Conservation (phyloP, 2,888 invertebrate genomes). For the Meta bourneti region DNA sequence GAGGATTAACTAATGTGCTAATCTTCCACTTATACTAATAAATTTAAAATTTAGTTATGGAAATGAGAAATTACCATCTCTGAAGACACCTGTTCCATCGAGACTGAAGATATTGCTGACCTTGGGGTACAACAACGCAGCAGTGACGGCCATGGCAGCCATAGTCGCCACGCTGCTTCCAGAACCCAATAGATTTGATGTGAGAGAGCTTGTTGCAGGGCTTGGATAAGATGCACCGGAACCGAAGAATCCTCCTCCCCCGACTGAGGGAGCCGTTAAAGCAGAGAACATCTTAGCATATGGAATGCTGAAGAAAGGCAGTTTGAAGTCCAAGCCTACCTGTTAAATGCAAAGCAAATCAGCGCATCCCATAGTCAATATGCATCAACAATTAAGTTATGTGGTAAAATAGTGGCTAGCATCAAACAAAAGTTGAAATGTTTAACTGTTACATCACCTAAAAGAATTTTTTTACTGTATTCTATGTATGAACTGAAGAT, state of each 20-base stretch:
- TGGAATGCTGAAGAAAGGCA: conserved; percentile 74
- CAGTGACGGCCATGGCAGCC: conserved; percentile 72
- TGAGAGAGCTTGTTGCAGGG: not conserved
- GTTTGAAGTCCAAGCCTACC: conserved; percentile 74
- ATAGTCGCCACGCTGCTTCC: conserved; percentile 60
- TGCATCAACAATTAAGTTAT: no score
- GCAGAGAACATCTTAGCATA: conserved; percentile 65
- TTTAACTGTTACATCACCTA: no score
- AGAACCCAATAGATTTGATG: conserved; percentile 40
- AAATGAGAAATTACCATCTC: conserved; percentile 46
- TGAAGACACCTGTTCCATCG: conserved; percentile 60
- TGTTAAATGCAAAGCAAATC: not conserved
- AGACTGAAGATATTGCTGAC: conserved; percentile 59
- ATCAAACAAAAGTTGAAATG: no score
- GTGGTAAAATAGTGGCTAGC: no score
- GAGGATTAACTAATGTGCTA: no score
- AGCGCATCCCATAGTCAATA: no score
- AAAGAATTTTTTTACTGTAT: no score
- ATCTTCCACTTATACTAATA: no score
- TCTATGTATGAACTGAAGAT: no score
- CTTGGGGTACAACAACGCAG: conserved; percentile 72
- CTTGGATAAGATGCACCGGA: not conserved
- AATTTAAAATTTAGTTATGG: no score
- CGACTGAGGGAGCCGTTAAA: conserved; percentile 34
- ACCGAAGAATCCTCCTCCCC: conserved; percentile 42